Percentiles rank a stretch among this genome's conserved stretches.
Evolutionary conservation across 2,888 invertebrate genomes (phyloP).

Genomic region (Drosophila barbarae): DNA sequence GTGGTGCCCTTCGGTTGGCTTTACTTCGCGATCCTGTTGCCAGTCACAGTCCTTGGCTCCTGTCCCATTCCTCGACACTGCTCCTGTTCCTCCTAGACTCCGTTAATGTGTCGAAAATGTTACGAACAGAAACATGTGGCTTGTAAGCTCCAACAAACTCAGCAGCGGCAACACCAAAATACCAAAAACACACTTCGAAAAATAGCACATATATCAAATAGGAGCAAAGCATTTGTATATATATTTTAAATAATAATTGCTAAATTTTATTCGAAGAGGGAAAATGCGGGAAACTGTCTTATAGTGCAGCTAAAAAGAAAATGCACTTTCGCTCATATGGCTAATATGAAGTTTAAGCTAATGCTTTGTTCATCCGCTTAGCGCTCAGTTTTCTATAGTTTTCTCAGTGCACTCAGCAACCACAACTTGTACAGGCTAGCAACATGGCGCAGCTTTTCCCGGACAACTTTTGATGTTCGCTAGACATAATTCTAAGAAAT

Average conservation of each 20-base stretch:
- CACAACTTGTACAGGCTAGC: constrained; percentile 37
- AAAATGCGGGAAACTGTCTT: no score
- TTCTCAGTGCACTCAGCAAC: constrained; percentile 14
- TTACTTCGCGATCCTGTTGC: background rate
- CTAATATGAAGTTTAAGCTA: no score
- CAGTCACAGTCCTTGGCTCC: background rate
- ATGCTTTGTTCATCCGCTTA: no score
- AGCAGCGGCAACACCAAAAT: constrained; percentile 25
- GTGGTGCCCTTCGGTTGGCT: background rate
- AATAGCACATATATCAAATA: background rate
- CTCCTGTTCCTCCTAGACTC: constrained; percentile 27
- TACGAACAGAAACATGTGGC: constrained; percentile 64
- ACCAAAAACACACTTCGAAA: constrained; percentile 4
- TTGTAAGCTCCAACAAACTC: constrained; percentile 44
- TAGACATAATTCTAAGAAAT: constrained; percentile 72
- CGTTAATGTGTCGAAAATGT: constrained; percentile 69
- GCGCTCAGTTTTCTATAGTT: background rate
- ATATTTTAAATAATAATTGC: background rate
- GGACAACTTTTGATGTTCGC: constrained; percentile 68
- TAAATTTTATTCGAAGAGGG: background rate
- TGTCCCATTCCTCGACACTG: background rate
- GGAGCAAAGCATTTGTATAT: background rate
- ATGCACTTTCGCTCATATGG: no score
- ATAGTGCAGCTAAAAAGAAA: no score
- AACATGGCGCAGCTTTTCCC: constrained; percentile 41